Conservation (phyloP, 2,797 vertebrate genomes). For the Tarsius wallacei region DNA sequence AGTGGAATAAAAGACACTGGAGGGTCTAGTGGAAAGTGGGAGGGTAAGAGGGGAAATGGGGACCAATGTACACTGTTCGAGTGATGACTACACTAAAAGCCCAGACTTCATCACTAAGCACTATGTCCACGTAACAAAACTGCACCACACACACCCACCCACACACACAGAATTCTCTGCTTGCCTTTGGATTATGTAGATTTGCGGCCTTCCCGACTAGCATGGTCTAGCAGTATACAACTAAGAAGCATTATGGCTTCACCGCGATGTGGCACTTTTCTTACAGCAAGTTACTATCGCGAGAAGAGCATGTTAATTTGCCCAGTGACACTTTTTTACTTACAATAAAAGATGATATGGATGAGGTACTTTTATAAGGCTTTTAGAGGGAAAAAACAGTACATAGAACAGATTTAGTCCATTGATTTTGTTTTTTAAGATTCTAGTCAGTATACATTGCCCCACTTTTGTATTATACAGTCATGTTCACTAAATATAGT, state of each 20-base stretch:
- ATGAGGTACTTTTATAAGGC: not conserved
- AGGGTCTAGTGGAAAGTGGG: not conserved
- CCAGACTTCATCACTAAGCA: not conserved
- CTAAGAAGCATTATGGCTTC: not conserved
- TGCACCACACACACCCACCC: not conserved
- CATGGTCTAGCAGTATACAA: not conserved
- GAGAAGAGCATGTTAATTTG: not conserved
- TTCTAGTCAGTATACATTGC: not conserved
- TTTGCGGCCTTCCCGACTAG: not conserved
- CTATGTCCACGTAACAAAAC: not conserved
- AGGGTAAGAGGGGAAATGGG: not conserved
- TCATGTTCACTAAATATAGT: constrained; percentile 2
- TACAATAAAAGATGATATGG: not conserved
- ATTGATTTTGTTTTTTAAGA: not conserved
- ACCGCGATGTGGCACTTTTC: not conserved
- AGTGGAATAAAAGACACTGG: not conserved
- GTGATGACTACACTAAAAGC: not conserved
- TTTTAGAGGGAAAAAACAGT: not conserved
- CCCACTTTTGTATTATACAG: not conserved
- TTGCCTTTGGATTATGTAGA: not conserved
- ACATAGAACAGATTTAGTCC: not conserved
- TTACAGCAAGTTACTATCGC: not conserved
- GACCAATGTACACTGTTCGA: not conserved
- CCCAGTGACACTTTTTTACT: not conserved
- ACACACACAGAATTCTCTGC: not conserved